Conservation (phyloP, 1,140 invertebrate genomes). For the Bombus waltoni region DNA sequence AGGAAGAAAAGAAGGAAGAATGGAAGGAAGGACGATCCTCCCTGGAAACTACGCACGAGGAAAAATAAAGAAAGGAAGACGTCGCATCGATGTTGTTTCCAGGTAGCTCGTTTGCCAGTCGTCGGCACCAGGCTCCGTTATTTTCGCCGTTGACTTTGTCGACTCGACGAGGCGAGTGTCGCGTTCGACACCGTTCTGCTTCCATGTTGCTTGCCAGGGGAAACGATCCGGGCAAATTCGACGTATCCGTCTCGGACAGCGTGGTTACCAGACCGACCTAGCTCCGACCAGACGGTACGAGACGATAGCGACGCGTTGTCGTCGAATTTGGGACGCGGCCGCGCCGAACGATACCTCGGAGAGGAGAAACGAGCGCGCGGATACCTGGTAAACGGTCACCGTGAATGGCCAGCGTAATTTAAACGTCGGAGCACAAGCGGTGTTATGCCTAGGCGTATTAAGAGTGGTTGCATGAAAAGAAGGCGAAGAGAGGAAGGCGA, state of each 20-base stretch:
- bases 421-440: not conserved
- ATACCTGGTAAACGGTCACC: not conserved
- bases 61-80: constrained; percentile 34
- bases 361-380: not conserved
- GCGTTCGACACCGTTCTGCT: not conserved
- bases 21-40: not conserved
- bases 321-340: not conserved
- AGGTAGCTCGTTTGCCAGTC: not conserved
- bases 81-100: constrained; percentile 34
- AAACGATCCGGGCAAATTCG: not conserved
- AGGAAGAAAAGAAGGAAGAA: too few relatives aligned
- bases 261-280: too few relatives aligned
- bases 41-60: not conserved
- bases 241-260: not conserved
- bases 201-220: not conserved
- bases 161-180: constrained; percentile 10
- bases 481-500: not conserved
- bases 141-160: constrained; percentile 40
- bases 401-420: not conserved
- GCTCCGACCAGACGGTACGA: too few relatives aligned
- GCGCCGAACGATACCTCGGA: too few relatives aligned
- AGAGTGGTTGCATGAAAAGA: constrained; percentile 6
- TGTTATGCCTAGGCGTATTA: not conserved
- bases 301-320: not conserved
- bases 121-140: constrained; percentile 30